Evolutionary conservation across 2,888 invertebrate species (phyloP).

Genomic region (Gnatocerus cornutus): DNA sequence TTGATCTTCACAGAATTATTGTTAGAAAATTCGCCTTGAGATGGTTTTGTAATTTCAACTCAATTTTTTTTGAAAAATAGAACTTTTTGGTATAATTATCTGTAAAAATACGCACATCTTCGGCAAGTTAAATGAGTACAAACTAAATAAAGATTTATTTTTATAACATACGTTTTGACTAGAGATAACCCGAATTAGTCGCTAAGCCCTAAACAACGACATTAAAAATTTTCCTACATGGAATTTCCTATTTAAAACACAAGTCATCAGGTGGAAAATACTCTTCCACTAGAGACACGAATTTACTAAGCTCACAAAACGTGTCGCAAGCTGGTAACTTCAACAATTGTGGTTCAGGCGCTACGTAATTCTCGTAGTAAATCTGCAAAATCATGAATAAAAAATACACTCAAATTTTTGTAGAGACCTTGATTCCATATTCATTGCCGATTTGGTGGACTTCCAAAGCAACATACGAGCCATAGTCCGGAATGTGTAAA

Average conservation of each 20-base stretch:
- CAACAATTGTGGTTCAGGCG: conserved; percentile 53
- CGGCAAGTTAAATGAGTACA: no score
- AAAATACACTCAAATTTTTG: not conserved
- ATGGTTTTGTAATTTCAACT: no score
- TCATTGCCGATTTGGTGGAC: conserved; percentile 37
- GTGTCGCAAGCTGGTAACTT: conserved; percentile 58
- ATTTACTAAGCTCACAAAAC: conserved; percentile 61
- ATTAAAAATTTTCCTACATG: not conserved
- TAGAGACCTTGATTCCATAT: conserved; percentile 38
- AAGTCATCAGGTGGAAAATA: conserved; percentile 34
- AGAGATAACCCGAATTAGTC: no score
- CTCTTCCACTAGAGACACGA: conserved; percentile 49
- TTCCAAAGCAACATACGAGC: conserved; percentile 45
- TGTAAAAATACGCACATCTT: no score
- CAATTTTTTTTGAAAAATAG: no score
- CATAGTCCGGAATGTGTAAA: conserved; percentile 45
- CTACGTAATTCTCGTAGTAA: conserved; percentile 59
- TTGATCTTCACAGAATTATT: no score
- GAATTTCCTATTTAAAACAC: conserved; percentile 10
- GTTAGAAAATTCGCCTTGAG: no score
- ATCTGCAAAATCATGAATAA: conserved; percentile 45
- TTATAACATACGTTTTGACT: no score
- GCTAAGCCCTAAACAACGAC: not conserved
- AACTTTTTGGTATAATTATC: no score
- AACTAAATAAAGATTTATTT: no score